Evolutionary conservation across 1,140 invertebrate species (phyloP).

Genomic region (Papilio polyxenes): DNA sequence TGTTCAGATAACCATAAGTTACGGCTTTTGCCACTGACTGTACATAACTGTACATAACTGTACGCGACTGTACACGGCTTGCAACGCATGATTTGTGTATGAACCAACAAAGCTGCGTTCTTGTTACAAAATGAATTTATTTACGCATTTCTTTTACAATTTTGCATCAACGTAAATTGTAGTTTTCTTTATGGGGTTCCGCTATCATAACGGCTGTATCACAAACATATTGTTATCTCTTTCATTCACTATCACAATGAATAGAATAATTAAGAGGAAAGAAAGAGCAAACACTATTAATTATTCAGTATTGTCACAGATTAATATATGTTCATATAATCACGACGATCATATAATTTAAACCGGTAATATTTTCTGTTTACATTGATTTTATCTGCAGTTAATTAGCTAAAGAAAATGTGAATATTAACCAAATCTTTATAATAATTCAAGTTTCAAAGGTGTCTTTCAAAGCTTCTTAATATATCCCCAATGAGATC

Average conservation of each 20-base stretch:
- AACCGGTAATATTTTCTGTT: too few species aligned
- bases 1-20: slow-evolving; percentile 13
- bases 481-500: background rate
- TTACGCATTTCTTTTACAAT: background rate
- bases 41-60: background rate
- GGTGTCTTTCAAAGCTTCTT: background rate
- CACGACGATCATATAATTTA: too few species aligned
- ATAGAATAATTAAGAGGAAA: too few species aligned
- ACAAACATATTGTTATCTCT: too few species aligned
- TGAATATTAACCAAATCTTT: background rate
- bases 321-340: too few species aligned
- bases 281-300: too few species aligned
- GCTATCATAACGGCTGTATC: too few species aligned
- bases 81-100: slow-evolving; percentile 21
- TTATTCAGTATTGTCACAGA: too few species aligned
- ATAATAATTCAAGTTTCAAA: background rate
- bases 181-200: background rate
- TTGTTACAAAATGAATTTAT: slow-evolving; percentile 12
- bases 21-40: background rate
- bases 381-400: too few species aligned
- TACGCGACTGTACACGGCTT: background rate
- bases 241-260: too few species aligned
- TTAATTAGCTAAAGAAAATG: background rate
- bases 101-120: background rate
- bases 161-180: too few species aligned